Percentiles rank a stretch among this genome's conserved stretches.
Evolutionary conservation across 2,888 invertebrate species (phyloP).

Genomic region (Tiphia femorata): DNA sequence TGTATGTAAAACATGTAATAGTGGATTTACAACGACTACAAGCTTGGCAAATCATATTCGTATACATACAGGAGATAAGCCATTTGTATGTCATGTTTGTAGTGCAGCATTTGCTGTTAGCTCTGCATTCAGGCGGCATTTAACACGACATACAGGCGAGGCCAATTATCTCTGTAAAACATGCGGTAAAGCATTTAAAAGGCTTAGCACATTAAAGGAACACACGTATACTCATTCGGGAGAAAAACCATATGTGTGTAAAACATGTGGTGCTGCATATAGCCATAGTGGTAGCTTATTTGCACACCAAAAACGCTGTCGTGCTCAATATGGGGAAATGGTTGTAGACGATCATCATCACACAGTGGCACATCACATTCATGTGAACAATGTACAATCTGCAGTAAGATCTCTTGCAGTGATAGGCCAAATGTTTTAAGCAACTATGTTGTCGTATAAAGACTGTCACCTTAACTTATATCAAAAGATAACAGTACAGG

Average conservation of each 20-base stretch:
- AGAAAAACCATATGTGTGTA: slow-evolving; percentile 66
- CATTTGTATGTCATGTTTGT: slow-evolving; percentile 66
- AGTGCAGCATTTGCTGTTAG: slow-evolving; percentile 67
- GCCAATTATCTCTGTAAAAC: slow-evolving; percentile 67
- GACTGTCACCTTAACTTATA: background rate
- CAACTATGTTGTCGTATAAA: background rate
- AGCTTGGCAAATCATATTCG: slow-evolving; percentile 65
- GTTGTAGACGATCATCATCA: slow-evolving; percentile 61
- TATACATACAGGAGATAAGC: slow-evolving; percentile 66
- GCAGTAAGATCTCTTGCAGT: slow-evolving; percentile 64
- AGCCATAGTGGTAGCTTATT: slow-evolving; percentile 67
- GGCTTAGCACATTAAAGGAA: slow-evolving; percentile 66
- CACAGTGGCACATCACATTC: slow-evolving; percentile 60
- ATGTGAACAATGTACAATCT: slow-evolving; percentile 63
- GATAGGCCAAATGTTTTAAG: slow-evolving; percentile 64
- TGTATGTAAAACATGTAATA: slow-evolving; percentile 66
- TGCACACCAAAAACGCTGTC: slow-evolving; percentile 65
- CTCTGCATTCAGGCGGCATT: slow-evolving; percentile 62
- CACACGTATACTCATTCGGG: slow-evolving; percentile 67
- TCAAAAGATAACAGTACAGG: background rate
- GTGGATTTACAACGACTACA: slow-evolving; percentile 66
- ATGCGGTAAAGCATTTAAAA: slow-evolving; percentile 65
- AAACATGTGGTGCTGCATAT: slow-evolving; percentile 66
- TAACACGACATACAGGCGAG: slow-evolving; percentile 66
- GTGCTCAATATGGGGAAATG: slow-evolving; percentile 63